Conservation (phyloP, 2,888 invertebrate species). For the Mechanitis messenoides region DNA sequence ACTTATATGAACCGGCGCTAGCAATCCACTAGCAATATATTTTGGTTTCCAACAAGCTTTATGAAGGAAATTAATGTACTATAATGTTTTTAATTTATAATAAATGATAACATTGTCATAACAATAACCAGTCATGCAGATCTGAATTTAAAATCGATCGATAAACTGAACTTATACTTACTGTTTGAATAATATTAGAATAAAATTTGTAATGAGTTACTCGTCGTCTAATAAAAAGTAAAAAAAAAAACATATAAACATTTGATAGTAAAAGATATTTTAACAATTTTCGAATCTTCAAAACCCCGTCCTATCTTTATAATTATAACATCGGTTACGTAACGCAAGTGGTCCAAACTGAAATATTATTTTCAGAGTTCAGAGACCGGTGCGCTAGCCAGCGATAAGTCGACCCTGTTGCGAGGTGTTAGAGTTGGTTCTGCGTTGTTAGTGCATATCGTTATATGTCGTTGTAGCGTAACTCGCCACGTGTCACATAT, state of each 20-base stretch:
- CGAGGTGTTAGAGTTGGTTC: conserved; percentile 50
- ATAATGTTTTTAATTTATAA: neutral
- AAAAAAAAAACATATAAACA: neutral
- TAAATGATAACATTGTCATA: neutral
- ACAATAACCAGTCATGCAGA: no score
- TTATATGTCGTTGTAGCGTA: conserved; percentile 47
- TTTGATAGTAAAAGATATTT: neutral
- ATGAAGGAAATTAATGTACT: no score
- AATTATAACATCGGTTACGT: conserved; percentile 71
- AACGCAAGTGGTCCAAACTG: conserved; percentile 70
- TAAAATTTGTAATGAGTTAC: no score
- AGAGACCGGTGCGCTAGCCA: conserved; percentile 51
- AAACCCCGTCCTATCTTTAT: conserved; percentile 57
- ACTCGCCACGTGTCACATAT: conserved; percentile 71
- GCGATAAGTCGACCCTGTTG: conserved; percentile 47
- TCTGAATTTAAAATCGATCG: no score
- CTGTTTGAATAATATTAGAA: no score
- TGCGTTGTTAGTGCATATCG: conserved; percentile 36
- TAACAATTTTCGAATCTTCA: conserved; percentile 16
- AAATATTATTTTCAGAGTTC: conserved; percentile 76
- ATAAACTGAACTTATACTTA: no score
- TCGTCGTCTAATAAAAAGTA: neutral
- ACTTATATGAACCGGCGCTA: conserved; percentile 11
- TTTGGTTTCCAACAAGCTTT: no score
- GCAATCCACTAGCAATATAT: neutral